A percentile compares a stretch with the other conserved stretches of the same genome.
Evolutionary conservation across 1,140 invertebrate species (phyloP).

Genomic region (Leucophenga varia): DNA sequence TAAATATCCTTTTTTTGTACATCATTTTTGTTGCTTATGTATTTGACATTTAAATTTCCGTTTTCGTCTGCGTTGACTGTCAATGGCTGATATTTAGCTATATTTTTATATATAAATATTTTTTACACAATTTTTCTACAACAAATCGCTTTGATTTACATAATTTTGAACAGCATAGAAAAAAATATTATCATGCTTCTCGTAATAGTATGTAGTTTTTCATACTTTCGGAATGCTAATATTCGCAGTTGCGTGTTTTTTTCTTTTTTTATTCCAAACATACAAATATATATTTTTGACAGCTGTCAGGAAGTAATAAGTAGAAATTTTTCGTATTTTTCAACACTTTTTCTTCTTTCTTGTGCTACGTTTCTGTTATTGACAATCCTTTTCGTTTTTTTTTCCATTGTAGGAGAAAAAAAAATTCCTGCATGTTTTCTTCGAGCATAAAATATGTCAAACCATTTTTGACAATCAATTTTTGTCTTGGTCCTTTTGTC

Average conservation of each 20-base stretch:
- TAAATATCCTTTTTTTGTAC: conserved; percentile 1
- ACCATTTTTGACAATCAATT: no score
- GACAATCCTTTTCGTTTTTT: conserved; percentile 33
- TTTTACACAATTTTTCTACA: conserved; percentile 31
- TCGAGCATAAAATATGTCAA: no score
- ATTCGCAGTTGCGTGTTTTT: not conserved
- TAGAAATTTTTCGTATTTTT: conserved; percentile 29
- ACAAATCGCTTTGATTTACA: conserved; percentile 53
- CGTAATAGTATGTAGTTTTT: not conserved
- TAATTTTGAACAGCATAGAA: conserved; percentile 52
- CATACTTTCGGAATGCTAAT: not conserved
- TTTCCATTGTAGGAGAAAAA: not conserved
- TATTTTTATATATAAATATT: conserved; percentile 14
- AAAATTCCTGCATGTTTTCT: not conserved
- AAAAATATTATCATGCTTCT: no score
- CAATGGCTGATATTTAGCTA: conserved; percentile 35
- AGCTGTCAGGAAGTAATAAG: conserved; percentile 55
- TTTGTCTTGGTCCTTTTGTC: no score
- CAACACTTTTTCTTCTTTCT: conserved; percentile 27
- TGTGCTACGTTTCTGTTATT: conserved; percentile 24
- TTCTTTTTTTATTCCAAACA: conserved; percentile 1
- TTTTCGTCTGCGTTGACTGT: conserved; percentile 34
- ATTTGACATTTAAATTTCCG: conserved; percentile 46
- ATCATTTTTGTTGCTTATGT: conserved; percentile 7
- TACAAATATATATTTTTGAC: no score